Evolutionary conservation across 1,140 invertebrate species (phyloP).

Genomic region (Uloborus diversus): DNA sequence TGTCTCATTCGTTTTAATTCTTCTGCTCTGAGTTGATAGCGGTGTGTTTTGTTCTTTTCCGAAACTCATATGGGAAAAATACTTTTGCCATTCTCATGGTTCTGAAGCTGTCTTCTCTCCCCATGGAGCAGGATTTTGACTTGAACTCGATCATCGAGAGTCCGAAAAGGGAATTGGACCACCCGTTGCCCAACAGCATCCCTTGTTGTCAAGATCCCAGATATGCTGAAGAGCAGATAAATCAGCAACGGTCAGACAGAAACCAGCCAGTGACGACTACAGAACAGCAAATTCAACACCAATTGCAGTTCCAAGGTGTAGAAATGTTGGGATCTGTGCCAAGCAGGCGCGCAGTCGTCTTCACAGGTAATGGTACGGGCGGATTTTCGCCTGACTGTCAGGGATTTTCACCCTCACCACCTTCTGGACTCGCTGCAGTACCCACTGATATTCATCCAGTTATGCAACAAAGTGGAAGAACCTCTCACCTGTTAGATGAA

Average conservation of each 20-base stretch:
- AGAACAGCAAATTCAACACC: conserved; percentile 31
- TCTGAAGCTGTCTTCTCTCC: conserved; percentile 15
- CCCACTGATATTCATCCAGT: conserved; percentile 63
- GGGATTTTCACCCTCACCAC: conserved; percentile 34
- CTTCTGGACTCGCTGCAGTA: conserved; percentile 53
- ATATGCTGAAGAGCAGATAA: background rate
- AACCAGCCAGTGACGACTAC: no score
- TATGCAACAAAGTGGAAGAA: conserved; percentile 63
- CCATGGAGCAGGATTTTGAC: conserved; percentile 43
- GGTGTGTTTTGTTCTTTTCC: no score
- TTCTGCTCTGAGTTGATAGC: no score
- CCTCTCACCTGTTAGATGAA: conserved; percentile 65
- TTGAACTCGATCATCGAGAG: conserved; percentile 34
- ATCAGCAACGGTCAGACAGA: no score
- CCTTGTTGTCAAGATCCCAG: conserved; percentile 3
- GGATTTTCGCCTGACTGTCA: conserved; percentile 44
- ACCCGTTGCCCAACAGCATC: background rate
- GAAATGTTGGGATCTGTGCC: conserved; percentile 34
- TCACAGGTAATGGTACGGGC: background rate
- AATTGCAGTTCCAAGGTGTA: conserved; percentile 21
- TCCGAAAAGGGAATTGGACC: conserved; percentile 21
- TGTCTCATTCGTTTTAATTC: no score
- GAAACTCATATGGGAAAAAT: no score
- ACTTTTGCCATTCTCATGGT: conserved; percentile 39
- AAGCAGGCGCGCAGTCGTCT: conserved; percentile 2